Evolutionary conservation across 2,797 vertebrate species (phyloP).

Genomic region (Enteromius unitaeniatus): DNA sequence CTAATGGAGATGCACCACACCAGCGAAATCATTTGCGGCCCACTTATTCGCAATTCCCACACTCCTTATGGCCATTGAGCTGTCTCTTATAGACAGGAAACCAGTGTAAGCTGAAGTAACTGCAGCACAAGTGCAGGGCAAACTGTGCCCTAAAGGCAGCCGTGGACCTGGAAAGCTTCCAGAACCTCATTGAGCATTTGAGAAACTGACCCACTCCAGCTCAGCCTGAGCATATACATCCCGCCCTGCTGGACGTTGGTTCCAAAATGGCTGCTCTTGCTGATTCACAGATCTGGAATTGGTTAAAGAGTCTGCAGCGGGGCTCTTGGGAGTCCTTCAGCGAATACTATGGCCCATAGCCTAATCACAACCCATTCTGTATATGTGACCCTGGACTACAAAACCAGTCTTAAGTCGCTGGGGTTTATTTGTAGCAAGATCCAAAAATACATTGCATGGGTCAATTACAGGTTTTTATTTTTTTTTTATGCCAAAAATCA

Average conservation of each 20-base stretch:
- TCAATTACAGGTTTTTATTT: too few species aligned
- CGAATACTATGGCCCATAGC: background rate
- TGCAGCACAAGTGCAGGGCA: conserved; percentile 5
- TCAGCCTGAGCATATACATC: conserved; percentile 40
- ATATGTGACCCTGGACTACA: too few species aligned
- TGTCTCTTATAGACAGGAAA: conserved; percentile 38
- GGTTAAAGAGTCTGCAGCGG: conserved; percentile 40
- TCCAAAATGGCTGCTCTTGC: conserved; percentile 52
- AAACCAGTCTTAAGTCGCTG: too few species aligned
- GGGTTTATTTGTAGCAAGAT: too few species aligned
- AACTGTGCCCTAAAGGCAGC: conserved; percentile 43
- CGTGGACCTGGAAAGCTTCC: conserved; percentile 48
- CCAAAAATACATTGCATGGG: too few species aligned
- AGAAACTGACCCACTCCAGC: conserved; percentile 55
- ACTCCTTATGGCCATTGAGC: conserved; percentile 41
- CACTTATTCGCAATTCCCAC: conserved; percentile 41
- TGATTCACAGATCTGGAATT: conserved; percentile 56
- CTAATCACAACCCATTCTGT: conserved; percentile 21
- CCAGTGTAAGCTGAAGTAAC: conserved; percentile 46
- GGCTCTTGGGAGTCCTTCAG: conserved; percentile 51
- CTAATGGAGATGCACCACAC: conserved; percentile 9
- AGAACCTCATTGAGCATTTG: conserved; percentile 54
- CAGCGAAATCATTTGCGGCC: conserved; percentile 22
- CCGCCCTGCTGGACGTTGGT: conserved; percentile 46
- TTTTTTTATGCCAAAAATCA: too few species aligned